These are phyloP conservation scores for Allygus modestus DNA, from an alignment of 2,888 invertebrate genomes.

Conservation along the genomic window DNA sequence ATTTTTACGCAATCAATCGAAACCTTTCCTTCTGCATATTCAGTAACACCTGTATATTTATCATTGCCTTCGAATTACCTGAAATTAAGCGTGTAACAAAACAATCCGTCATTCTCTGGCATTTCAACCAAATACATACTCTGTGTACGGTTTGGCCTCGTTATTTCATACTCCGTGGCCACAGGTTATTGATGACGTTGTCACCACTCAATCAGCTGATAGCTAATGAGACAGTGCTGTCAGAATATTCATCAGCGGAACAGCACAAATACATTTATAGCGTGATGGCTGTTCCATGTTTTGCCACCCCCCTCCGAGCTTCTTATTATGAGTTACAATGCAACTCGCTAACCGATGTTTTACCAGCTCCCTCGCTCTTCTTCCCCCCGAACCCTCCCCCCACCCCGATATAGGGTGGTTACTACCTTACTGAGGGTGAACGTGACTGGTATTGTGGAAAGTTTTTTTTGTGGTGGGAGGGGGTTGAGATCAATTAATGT, in stretches of 20 bases:
- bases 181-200: conserved; percentile 42
- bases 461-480: too few species aligned
- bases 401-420: not conserved
- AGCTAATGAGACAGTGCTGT: conserved; percentile 42
- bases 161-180: conserved; percentile 24
- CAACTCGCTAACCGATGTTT: conserved; percentile 49
- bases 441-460: not conserved
- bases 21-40: not conserved
- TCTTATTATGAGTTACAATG: conserved; percentile 59
- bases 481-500: too few species aligned
- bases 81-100: not conserved
- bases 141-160: not conserved
- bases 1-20: too few species aligned
- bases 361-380: conserved; percentile 10
- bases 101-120: not conserved
- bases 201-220: conserved; percentile 46
- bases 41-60: not conserved
- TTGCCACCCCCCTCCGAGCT: conserved; percentile 57
- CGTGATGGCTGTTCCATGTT: conserved; percentile 70
- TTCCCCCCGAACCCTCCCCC: not conserved
- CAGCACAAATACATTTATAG: conserved; percentile 70
- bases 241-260: conserved; percentile 60
- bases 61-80: not conserved
- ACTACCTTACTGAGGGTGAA: not conserved
- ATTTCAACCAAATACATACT: conserved; percentile 9